A percentile compares a stretch with the other conserved stretches of the same genome.
These are phyloP conservation scores for Pituophis catenifer DNA, from an alignment of 2,113 vertebrate genomes.

Conservation along the genomic window DNA sequence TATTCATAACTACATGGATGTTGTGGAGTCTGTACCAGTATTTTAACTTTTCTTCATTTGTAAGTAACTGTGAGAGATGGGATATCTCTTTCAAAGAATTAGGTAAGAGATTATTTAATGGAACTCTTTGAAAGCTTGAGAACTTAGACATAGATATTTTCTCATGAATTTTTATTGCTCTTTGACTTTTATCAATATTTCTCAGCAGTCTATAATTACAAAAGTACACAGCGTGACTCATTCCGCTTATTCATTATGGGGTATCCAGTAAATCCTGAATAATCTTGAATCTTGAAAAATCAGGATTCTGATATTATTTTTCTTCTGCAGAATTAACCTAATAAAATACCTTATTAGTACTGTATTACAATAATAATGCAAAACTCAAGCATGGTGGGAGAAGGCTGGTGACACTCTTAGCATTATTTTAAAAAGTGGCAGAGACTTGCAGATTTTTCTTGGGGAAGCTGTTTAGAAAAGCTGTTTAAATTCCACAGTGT, in stretches of 20 bases:
- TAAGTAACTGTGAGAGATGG: not conserved
- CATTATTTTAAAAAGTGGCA: not conserved
- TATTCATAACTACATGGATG: not conserved
- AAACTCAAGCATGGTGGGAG: not conserved
- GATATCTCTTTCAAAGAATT: not conserved
- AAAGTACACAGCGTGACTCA: not conserved
- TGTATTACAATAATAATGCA: not conserved
- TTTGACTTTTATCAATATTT: not conserved
- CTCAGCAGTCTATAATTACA: not conserved
- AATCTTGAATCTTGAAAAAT: not conserved
- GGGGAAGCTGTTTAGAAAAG: conserved; percentile 10
- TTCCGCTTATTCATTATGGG: not conserved
- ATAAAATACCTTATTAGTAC: not conserved
- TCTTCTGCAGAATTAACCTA: not conserved
- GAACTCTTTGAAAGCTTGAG: not conserved
- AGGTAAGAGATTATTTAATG: not conserved
- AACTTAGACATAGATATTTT: not conserved
- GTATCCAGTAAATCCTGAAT: not conserved
- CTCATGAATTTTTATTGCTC: not conserved
- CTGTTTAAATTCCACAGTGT: conserved; percentile 24
- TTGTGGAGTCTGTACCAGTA: not conserved
- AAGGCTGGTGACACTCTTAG: not conserved
- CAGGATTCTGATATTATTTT: not conserved
- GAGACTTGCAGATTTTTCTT: conserved; percentile 14
- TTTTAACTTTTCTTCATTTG: not conserved